Conservation (phyloP, 2,888 invertebrate genomes). For the Nomada ruficornis region DNA sequence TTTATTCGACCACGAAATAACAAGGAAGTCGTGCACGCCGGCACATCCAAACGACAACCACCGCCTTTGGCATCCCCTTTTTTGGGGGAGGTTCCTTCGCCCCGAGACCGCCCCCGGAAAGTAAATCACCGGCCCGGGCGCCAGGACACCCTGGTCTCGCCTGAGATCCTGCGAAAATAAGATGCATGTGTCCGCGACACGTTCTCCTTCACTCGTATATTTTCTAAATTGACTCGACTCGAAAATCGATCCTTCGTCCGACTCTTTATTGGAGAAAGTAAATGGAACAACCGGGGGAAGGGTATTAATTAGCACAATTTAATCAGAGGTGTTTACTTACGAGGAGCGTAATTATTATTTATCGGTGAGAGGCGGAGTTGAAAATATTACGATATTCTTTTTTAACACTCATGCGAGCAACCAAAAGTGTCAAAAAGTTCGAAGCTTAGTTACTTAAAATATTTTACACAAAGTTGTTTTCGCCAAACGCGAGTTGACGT, state of each 20-base stretch:
- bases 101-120: slow-evolving; percentile 69
- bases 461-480: too few species aligned
- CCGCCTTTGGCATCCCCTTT: slow-evolving; percentile 31
- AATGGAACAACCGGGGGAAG: too few species aligned
- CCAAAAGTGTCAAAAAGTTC: too few species aligned
- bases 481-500: too few species aligned
- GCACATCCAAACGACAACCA: background rate
- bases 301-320: too few species aligned
- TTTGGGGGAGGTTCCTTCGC: slow-evolving; percentile 33
- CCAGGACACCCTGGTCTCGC: slow-evolving; percentile 75
- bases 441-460: too few species aligned
- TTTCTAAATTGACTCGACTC: background rate
- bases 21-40: slow-evolving; percentile 73
- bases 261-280: too few species aligned
- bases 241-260: background rate
- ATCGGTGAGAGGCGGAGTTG: too few species aligned
- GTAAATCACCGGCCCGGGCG: slow-evolving; percentile 78
- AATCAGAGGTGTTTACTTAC: too few species aligned
- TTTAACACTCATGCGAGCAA: too few species aligned
- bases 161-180: slow-evolving; percentile 80
- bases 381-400: too few species aligned
- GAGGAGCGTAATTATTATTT: too few species aligned
- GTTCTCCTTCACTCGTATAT: background rate
- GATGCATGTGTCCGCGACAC: slow-evolving; percentile 75
- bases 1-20: slow-evolving; percentile 78